These are phyloP conservation scores for Drosophila rufa DNA, from an alignment of 1,140 invertebrate species.

Conservation along the genomic window DNA sequence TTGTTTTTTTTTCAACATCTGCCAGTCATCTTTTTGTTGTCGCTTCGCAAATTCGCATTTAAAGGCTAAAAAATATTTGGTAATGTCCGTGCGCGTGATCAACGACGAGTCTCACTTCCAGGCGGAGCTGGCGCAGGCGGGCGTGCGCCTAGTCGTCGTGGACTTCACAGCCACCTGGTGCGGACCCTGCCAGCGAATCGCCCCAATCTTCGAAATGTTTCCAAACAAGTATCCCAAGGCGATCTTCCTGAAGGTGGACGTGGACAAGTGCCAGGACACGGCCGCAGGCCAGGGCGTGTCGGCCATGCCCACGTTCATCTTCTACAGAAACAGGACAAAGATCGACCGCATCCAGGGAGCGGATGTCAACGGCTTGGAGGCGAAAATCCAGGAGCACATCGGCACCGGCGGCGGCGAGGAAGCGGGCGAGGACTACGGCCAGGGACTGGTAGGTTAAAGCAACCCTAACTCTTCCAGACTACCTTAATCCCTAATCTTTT, in stretches of 20 bases:
- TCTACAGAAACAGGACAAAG: constrained; percentile 95
- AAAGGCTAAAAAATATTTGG: constrained; percentile 14
- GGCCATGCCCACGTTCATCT: constrained; percentile 99
- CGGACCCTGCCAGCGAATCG: constrained; percentile 97
- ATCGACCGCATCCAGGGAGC: constrained; percentile 94
- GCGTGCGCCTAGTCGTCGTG: constrained; percentile 95
- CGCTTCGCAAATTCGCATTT: constrained; percentile 28
- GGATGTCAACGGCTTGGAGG: constrained; percentile 92
- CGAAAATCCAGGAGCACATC: constrained; percentile 96
- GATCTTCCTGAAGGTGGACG: constrained; percentile 98
- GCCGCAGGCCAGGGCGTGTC: constrained; percentile 94
- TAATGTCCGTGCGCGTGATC: constrained; percentile 78
- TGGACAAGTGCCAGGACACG: constrained; percentile 94
- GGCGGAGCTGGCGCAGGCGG: constrained; percentile 91
- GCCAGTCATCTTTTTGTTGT: constrained; percentile 58
- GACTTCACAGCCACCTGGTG: constrained; percentile 98
- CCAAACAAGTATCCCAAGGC: constrained; percentile 94
- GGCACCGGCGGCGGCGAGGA: constrained; percentile 88
- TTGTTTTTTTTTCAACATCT: constrained; percentile 18
- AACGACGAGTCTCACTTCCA: constrained; percentile 93
- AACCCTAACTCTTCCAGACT: not conserved
- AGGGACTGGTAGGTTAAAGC: constrained; percentile 63
- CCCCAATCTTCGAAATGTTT: constrained; percentile 95
- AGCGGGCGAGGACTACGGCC: constrained; percentile 91
- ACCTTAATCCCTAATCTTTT: constrained; percentile 37